These are phyloP conservation scores for Neopelma chrysocephalum DNA, from an alignment of 2,797 vertebrate genomes.

Conservation along the genomic window DNA sequence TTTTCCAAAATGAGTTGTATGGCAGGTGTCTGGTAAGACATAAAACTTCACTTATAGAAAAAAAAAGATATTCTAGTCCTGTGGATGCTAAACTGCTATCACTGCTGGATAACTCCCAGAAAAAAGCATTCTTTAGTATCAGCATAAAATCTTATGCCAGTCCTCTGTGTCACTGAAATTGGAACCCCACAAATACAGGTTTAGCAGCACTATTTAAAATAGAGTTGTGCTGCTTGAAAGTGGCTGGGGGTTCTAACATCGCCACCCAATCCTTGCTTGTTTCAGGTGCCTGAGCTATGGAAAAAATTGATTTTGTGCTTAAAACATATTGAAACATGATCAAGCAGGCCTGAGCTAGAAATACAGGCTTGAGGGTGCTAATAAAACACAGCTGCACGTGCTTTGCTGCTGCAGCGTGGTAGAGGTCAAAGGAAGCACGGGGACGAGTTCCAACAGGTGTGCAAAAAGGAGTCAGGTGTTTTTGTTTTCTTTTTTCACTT, in stretches of 20 bases:
- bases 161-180: background rate
- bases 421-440: fast-evolving
- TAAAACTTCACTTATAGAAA: background rate
- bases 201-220: background rate
- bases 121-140: background rate
- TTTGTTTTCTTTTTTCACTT: no score
- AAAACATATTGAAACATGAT: fast-evolving
- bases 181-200: fast-evolving
- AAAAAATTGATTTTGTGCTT: background rate
- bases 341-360: background rate
- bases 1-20: background rate
- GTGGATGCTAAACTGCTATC: background rate
- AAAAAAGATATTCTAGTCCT: background rate
- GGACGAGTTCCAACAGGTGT: background rate
- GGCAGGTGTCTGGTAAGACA: background rate
- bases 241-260: background rate
- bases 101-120: no score
- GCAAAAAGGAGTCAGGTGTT: background rate
- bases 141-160: background rate
- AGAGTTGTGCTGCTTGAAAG: fast-evolving
- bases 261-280: fast-evolving
- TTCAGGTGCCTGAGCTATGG: background rate
- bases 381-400: fast-evolving
- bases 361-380: no score
- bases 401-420: fast-evolving